Base-by-base conservation (phyloP, 2,797 vertebrate genomes). In the Adelosebastes latens region DNA sequence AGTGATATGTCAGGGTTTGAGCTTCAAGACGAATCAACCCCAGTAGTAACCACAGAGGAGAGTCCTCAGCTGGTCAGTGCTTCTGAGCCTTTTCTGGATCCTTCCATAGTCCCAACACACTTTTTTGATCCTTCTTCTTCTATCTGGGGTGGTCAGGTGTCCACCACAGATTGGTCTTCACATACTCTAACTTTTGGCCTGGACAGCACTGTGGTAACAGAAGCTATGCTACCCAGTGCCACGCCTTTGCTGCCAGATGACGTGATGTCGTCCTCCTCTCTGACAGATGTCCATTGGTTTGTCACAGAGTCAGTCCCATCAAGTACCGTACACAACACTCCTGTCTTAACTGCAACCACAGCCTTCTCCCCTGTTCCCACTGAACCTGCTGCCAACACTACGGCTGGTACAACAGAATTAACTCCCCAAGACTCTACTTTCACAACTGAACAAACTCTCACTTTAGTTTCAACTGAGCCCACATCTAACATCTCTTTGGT, bases 261-360 rank as follows among this genome's bases (percentile, higher is more conserved):
- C 69, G 59, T 70, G 7, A 52, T 70, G 6, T 71, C 84, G 20
- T 85, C 87, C 24, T 84, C 88, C 10, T 92, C 91, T 60, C 34
- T 89, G 60, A 93, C 91, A 2, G 94, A 95, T 62, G 88, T 94
- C 58, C 91, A 94, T 22, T 95, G 94, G 95, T 94, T 93, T 88
- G 80, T 91, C n/a, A 92, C 96, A 24, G 89, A 95, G 24, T 79
- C 85, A 11, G 39, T 89, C 10, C 72, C 84, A 36, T 82, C 86
- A 6, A 89, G 83, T 32, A 86, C 84, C 75, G 62, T 85, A 49
- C 75, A 83, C 63, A 62, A 58, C 56, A 87, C 89, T 68, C 56
- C 90, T 68, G 83, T 88, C 59, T 75, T 88, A 80, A 88, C 84
- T 58, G 24, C 87, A 79, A 91, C 91, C 22, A 4, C 46, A 31